phyloP scores from a whole-genome alignment of 1,140 invertebrate genomes.

The Pygmarrhopalites habei region DNA sequence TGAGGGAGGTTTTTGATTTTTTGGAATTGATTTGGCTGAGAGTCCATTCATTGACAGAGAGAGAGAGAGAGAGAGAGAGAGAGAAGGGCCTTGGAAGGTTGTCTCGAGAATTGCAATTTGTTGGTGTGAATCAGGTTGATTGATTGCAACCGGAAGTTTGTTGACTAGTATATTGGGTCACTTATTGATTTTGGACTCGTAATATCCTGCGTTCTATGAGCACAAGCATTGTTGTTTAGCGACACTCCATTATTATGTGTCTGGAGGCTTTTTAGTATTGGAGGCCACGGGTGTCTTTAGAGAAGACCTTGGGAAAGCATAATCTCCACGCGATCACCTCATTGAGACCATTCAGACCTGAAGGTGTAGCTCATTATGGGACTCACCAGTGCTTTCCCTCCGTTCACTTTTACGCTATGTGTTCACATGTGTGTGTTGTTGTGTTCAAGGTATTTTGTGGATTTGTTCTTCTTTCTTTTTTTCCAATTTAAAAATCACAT shows the following conservation, averaged over 20 bases:
- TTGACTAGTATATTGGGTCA: conserved; percentile 25
- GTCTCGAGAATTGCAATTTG: background rate
- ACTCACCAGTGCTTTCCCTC: background rate
- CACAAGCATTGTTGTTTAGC: too few species aligned
- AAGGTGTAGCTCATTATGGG: background rate
- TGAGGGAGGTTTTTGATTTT: background rate
- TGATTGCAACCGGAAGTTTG: conserved; percentile 37
- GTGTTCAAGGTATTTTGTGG: too few species aligned
- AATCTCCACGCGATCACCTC: conserved; percentile 38
- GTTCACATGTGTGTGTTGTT: too few species aligned
- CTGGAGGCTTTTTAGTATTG: conserved; percentile 8
- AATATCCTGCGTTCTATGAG: background rate
- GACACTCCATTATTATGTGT: too few species aligned
- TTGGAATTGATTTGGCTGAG: background rate
- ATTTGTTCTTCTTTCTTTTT: too few species aligned
- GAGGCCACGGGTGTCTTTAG: conserved; percentile 28
- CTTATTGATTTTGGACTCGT: conserved; percentile 17
- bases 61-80: background rate
- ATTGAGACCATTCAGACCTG: conserved; percentile 28
- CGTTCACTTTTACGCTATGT: background rate
- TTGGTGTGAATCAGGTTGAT: conserved; percentile 12
- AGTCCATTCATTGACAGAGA: too few species aligned
- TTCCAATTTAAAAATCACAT: too few species aligned
- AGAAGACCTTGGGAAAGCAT: conserved; percentile 28
- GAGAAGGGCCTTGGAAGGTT: conserved; percentile 2